phyloP scores from a whole-genome alignment of 1,140 invertebrate genomes.

The Lordiphosa stackelbergi region DNA sequence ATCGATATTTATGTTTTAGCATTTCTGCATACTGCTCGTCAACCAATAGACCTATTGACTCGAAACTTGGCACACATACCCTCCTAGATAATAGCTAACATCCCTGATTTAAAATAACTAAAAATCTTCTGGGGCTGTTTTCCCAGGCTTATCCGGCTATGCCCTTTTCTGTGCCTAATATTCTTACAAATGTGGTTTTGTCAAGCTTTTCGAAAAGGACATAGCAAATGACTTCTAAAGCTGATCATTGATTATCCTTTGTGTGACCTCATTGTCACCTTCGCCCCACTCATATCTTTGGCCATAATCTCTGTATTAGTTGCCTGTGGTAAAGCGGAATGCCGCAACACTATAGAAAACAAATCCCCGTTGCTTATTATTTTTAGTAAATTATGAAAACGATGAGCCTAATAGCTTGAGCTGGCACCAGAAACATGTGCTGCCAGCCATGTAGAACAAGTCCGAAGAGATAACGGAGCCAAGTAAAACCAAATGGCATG shows the following conservation, averaged over 20 bases:
- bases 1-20: too few species aligned
- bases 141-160: too few species aligned
- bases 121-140: too few species aligned
- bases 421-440: slow-evolving; percentile 33
- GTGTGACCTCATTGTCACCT: slow-evolving; percentile 34
- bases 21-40: too few species aligned
- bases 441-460: slow-evolving; percentile 30
- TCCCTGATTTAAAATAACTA: too few species aligned
- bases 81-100: too few species aligned
- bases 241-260: slow-evolving; percentile 3
- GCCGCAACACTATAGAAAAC: slow-evolving; percentile 11
- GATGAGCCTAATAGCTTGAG: slow-evolving; percentile 48
- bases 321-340: slow-evolving; percentile 14
- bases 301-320: slow-evolving; percentile 37
- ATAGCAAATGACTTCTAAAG: neutral
- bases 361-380: slow-evolving; percentile 47
- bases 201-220: neutral
- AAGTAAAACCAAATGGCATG: slow-evolving; percentile 55
- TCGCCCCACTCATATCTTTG: slow-evolving; percentile 7
- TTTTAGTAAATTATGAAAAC: slow-evolving; percentile 58
- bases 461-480: slow-evolving; percentile 30
- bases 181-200: too few species aligned
- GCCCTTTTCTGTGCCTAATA: too few species aligned
- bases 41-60: too few species aligned
- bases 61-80: too few species aligned